A percentile compares a stretch with the other conserved stretches of the same genome.
Conservation (phyloP, 2,888 invertebrate genomes). For the Caenorhabditis japonica region DNA sequence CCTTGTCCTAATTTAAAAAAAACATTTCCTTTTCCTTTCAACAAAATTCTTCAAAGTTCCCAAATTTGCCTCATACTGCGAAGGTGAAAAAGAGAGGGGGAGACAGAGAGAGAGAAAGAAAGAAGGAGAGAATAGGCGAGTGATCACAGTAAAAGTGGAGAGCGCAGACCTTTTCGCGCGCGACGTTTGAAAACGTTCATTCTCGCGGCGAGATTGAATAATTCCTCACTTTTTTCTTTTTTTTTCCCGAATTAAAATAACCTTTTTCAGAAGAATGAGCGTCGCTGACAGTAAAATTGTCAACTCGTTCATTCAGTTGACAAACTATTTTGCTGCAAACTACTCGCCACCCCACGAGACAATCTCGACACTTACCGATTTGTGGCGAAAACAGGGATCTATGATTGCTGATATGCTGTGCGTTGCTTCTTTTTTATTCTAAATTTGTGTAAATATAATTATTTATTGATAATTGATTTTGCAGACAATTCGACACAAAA, state of each 20-base stretch:
- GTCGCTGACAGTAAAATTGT: slow-evolving; percentile 12
- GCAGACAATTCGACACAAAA: slow-evolving; percentile 2
- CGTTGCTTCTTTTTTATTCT: neutral
- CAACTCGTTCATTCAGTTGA: slow-evolving; percentile 4
- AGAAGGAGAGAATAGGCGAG: too few relatives aligned
- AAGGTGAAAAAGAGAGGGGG: too few relatives aligned
- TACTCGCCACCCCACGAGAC: neutral
- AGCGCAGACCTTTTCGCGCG: too few relatives aligned
- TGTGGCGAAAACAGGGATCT: slow-evolving; percentile 11
- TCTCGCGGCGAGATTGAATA: too few relatives aligned
- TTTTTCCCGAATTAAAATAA: neutral
- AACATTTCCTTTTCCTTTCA: too few relatives aligned
- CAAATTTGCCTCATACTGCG: too few relatives aligned
- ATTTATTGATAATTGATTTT: neutral
- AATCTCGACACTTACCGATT: slow-evolving; percentile 6
- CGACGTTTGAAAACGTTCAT: too few relatives aligned
- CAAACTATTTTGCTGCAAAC: slow-evolving; percentile 8
- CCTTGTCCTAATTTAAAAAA: too few relatives aligned
- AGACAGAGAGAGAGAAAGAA: too few relatives aligned
- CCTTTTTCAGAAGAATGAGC: slow-evolving; percentile 13
- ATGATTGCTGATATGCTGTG: slow-evolving; percentile 17
- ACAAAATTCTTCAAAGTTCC: too few relatives aligned
- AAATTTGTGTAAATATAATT: neutral
- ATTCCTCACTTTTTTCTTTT: neutral
- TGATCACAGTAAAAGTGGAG: too few relatives aligned